Evolutionary conservation across 2,113 vertebrate genomes (phyloP).

Genomic region (Misgurnus mizolepis): DNA sequence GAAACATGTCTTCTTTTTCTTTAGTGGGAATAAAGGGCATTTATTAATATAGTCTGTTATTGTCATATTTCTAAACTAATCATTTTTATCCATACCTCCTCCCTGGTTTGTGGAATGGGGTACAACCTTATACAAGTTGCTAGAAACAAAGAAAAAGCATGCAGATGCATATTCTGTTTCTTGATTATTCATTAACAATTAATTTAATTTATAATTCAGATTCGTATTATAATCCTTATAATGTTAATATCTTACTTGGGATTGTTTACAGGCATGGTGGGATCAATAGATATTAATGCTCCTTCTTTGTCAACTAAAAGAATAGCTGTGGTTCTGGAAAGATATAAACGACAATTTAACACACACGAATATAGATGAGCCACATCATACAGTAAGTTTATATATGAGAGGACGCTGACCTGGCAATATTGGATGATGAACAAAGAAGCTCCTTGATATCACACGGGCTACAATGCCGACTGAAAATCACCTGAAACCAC

Average conservation of each 20-base stretch:
- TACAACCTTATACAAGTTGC: slow-evolving; percentile 89
- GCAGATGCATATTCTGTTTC: neutral
- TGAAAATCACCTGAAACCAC: slow-evolving; percentile 74
- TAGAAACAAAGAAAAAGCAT: slow-evolving; percentile 54
- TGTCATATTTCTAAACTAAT: neutral
- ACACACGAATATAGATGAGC: neutral
- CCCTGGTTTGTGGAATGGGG: slow-evolving; percentile 79
- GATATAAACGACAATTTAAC: neutral
- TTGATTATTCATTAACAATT: neutral
- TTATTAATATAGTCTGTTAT: neutral
- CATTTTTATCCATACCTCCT: slow-evolving; percentile 74
- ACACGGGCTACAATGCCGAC: slow-evolving; percentile 76
- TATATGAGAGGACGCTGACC: slow-evolving; percentile 58
- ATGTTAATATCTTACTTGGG: slow-evolving; percentile 76
- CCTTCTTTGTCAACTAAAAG: slow-evolving; percentile 86
- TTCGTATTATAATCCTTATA: neutral
- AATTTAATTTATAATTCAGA: neutral
- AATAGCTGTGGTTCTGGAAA: slow-evolving; percentile 86
- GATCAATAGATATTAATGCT: slow-evolving; percentile 90
- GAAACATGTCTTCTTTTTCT: slow-evolving; percentile 93
- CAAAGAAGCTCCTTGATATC: slow-evolving; percentile 81
- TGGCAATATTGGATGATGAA: slow-evolving; percentile 76
- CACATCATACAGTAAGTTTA: neutral
- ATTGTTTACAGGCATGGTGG: slow-evolving; percentile 90
- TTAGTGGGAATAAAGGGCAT: slow-evolving; percentile 42